A percentile compares a stretch with the other conserved stretches of the same genome.
Evolutionary conservation across 2,797 vertebrate species (phyloP).

Genomic region (Urophycis tenuis): DNA sequence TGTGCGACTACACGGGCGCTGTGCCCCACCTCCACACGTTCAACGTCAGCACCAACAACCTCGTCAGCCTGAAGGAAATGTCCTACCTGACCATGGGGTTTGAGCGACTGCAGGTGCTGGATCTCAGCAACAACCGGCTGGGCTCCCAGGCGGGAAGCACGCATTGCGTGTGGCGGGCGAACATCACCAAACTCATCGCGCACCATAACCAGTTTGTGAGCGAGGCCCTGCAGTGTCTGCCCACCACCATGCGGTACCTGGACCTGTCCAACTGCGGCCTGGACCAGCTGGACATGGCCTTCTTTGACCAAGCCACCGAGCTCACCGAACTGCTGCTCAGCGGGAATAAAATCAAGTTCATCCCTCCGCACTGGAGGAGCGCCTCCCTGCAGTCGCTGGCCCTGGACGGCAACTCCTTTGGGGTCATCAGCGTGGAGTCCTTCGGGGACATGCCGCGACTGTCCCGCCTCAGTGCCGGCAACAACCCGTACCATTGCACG

Average conservation of each 20-base stretch:
- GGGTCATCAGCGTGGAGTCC: conserved; percentile 69
- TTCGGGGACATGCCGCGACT: conserved; percentile 72
- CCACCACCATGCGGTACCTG: conserved; percentile 67
- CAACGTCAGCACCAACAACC: conserved; percentile 61
- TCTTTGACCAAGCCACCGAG: conserved; percentile 61
- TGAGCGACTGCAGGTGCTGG: conserved; percentile 60
- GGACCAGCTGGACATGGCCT: conserved; percentile 71
- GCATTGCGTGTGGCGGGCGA: conserved; percentile 67
- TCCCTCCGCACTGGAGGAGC: conserved; percentile 74
- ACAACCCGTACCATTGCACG: conserved; percentile 83
- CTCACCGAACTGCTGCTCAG: conserved; percentile 69
- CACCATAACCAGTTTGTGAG: conserved; percentile 64
- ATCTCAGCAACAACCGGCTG: conserved; percentile 71
- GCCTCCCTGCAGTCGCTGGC: conserved; percentile 57
- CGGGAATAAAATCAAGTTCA: conserved; percentile 85
- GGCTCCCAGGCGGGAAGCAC: conserved; percentile 37
- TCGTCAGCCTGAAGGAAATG: conserved; percentile 64
- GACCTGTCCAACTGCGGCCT: conserved; percentile 76
- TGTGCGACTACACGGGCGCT: conserved; percentile 60
- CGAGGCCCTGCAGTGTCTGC: conserved; percentile 69
- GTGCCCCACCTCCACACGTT: conserved; percentile 66
- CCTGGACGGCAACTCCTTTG: conserved; percentile 82
- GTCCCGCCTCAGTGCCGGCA: conserved; percentile 65
- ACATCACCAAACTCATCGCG: conserved; percentile 65
- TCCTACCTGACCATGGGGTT: conserved; percentile 64